Evolutionary conservation across 2,797 vertebrate species (phyloP).

Genomic region (Pantherophis vulpinus): DNA sequence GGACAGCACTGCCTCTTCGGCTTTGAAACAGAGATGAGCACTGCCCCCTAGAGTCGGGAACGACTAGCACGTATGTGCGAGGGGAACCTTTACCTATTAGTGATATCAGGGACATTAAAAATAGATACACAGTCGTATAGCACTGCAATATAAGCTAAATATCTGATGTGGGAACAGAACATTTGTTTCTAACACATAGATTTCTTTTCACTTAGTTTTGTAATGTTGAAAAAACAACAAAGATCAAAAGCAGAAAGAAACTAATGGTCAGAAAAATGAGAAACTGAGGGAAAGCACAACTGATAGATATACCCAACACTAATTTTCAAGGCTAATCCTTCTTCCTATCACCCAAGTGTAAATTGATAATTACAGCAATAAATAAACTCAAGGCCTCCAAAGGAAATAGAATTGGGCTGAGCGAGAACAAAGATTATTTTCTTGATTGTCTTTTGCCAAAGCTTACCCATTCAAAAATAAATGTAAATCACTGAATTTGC

Average conservation of each 20-base stretch:
- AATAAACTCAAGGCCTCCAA: neutral
- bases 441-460: neutral
- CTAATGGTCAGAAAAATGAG: neutral
- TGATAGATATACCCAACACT: neutral
- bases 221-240: neutral
- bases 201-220: neutral
- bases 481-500: neutral
- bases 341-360: neutral
- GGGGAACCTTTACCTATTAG: neutral
- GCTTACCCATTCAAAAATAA: neutral
- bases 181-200: neutral
- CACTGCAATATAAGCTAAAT: neutral
- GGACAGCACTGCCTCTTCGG: too few relatives aligned
- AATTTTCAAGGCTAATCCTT: neutral
- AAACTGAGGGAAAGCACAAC: neutral
- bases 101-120: neutral
- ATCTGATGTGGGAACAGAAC: neutral
- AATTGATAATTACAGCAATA: neutral
- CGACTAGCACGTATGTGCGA: too few relatives aligned
- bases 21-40: too few relatives aligned
- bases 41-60: too few relatives aligned
- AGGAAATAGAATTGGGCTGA: neutral
- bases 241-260: neutral
- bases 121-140: neutral
- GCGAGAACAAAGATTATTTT: neutral